Conservation (phyloP, 2,113 vertebrate genomes). For the Oncorhynchus masou region DNA sequence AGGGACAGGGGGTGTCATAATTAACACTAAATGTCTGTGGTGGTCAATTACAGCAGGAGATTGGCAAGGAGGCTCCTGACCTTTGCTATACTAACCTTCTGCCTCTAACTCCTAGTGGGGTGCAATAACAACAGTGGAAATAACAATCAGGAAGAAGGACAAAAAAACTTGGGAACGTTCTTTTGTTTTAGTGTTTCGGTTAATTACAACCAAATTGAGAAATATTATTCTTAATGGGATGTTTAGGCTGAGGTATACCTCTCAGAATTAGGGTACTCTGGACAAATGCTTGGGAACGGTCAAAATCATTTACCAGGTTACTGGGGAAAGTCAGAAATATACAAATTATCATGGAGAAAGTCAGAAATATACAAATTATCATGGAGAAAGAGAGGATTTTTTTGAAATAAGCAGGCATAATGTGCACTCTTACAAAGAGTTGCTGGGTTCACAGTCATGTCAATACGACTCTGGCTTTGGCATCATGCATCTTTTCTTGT, state of each 20-base stretch:
- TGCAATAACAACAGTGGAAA: slow-evolving; percentile 42
- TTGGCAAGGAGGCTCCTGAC: slow-evolving; percentile 59
- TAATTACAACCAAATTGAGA: no score
- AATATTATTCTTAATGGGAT: no score
- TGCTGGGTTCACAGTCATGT: no score
- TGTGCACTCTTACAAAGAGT: no score
- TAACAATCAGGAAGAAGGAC: slow-evolving; percentile 23
- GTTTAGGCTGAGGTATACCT: no score
- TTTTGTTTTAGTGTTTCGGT: background rate
- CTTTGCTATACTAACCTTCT: slow-evolving; percentile 68
- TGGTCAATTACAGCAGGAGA: slow-evolving; percentile 69
- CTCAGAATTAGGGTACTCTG: background rate
- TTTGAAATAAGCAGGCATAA: background rate
- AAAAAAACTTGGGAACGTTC: background rate
- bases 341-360: background rate
- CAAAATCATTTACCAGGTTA: background rate
- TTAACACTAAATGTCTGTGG: slow-evolving; percentile 70
- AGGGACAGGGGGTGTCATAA: slow-evolving; percentile 55
- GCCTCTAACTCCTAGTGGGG: slow-evolving; percentile 46
- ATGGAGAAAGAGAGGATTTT: background rate
- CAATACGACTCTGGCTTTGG: no score
- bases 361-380: background rate
- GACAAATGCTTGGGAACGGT: background rate
- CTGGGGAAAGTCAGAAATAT: no score
- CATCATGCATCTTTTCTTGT: no score